These are phyloP conservation scores for Menidia beryllina DNA, from an alignment of 2,113 vertebrate genomes.

Conservation along the genomic window DNA sequence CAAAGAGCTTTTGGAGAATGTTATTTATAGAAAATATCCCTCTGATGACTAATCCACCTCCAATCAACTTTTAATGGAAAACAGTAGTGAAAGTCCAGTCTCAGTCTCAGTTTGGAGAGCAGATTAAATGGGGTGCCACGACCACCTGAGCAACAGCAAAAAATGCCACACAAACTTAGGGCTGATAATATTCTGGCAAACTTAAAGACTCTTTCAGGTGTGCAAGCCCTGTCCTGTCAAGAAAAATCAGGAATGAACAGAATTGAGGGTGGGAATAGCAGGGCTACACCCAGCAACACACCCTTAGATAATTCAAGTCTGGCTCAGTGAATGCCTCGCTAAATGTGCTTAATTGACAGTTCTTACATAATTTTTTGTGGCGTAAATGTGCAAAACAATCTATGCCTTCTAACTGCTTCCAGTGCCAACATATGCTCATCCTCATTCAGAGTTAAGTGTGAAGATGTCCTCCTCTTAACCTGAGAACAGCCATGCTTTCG, in stretches of 20 bases:
- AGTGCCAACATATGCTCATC: background rate
- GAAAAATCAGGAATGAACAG: constrained; percentile 27
- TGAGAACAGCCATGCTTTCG: background rate
- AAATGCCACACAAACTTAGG: background rate
- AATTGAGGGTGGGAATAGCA: constrained; percentile 19
- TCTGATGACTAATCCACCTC: too few species aligned
- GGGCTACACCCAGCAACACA: constrained; percentile 34
- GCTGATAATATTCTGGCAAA: background rate
- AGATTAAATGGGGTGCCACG: too few species aligned
- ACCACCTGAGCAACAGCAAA: too few species aligned
- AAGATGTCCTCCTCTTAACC: too few species aligned
- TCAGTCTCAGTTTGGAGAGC: too few species aligned
- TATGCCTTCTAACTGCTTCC: background rate
- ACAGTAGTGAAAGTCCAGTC: too few species aligned
- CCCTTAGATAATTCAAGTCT: constrained; percentile 33
- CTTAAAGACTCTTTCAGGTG: constrained; percentile 5
- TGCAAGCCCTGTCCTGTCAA: constrained; percentile 59
- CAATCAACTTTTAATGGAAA: too few species aligned
- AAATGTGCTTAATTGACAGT: constrained; percentile 1
- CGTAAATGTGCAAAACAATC: background rate
- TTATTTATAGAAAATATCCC: too few species aligned
- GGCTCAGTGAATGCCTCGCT: background rate
- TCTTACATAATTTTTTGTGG: background rate
- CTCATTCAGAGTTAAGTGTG: background rate
- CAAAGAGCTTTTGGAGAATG: too few species aligned